Conservation (phyloP, 2,888 invertebrate species). For the Polyommatus icarus region DNA sequence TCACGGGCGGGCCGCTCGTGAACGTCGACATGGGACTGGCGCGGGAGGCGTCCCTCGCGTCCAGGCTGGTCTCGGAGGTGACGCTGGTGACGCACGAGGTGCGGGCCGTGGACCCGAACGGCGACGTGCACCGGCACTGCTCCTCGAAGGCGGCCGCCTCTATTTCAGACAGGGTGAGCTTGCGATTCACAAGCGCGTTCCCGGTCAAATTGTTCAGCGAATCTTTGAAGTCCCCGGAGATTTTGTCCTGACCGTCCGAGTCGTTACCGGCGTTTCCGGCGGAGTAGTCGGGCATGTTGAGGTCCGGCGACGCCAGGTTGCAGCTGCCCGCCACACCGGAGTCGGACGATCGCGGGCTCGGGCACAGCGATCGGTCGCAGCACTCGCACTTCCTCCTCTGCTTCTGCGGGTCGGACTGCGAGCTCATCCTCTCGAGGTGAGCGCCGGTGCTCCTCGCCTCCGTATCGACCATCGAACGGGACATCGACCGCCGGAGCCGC, state of each 20-base stretch:
- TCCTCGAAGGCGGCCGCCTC: conserved; percentile 83
- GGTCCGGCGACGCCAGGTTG: conserved; percentile 86
- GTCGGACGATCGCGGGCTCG: conserved; percentile 88
- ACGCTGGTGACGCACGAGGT: conserved; percentile 82
- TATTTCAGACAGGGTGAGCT: conserved; percentile 79
- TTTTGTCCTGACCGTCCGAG: conserved; percentile 65
- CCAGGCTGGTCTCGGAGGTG: conserved; percentile 79
- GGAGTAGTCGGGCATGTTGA: conserved; percentile 68
- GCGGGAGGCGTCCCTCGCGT: conserved; percentile 76
- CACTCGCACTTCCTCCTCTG: conserved; percentile 76
- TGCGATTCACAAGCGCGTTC: conserved; percentile 59
- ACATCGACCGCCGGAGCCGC: conserved; percentile 71
- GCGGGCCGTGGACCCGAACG: conserved; percentile 86
- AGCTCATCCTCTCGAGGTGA: conserved; percentile 68
- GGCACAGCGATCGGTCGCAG: conserved; percentile 82
- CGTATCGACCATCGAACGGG: conserved; percentile 70
- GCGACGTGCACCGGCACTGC: conserved; percentile 86
- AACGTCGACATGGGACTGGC: conserved; percentile 77
- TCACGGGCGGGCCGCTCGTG: conserved; percentile 67
- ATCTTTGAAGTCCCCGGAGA: conserved; percentile 52
- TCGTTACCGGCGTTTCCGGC: conserved; percentile 59
- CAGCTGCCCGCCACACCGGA: conserved; percentile 93
- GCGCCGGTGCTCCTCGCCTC: conserved; percentile 61
- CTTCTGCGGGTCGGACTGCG: conserved; percentile 67
- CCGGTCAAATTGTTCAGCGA: conserved; percentile 58